These are phyloP conservation scores for Dermolepida albohirtum DNA, from an alignment of 2,888 invertebrate species.

Conservation along the genomic window DNA sequence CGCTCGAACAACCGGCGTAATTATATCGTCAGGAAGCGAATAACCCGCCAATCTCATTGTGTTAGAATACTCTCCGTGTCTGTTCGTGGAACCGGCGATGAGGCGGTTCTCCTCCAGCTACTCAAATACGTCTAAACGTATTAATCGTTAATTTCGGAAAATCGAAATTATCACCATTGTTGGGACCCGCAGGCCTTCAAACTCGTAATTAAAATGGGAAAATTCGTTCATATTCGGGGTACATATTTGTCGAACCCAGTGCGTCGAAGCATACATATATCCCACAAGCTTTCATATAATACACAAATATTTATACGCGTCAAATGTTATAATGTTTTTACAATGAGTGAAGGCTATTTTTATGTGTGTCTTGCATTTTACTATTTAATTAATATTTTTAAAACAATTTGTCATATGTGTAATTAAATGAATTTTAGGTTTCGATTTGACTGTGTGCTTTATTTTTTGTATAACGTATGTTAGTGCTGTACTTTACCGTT, in stretches of 20 bases:
- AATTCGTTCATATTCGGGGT: slow-evolving; percentile 17
- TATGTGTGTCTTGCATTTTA: too few relatives aligned
- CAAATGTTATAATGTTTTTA: too few relatives aligned
- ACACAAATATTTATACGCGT: background rate
- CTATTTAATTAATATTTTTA: too few relatives aligned
- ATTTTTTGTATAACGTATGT: too few relatives aligned
- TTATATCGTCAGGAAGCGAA: slow-evolving; percentile 50
- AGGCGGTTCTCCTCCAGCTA: slow-evolving; percentile 6
- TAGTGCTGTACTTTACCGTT: too few relatives aligned
- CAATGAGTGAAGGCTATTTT: too few relatives aligned
- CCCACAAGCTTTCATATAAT: background rate
- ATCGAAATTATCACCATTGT: slow-evolving; percentile 37
- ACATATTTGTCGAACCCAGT: slow-evolving; percentile 3
- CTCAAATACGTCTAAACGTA: slow-evolving; percentile 41
- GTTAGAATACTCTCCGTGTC: slow-evolving; percentile 6
- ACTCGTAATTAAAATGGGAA: slow-evolving; percentile 26
- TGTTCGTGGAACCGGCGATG: background rate
- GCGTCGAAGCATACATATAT: background rate
- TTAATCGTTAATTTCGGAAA: slow-evolving; percentile 39
- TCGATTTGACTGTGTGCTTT: too few relatives aligned
- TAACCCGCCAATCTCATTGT: slow-evolving; percentile 39
- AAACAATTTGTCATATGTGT: too few relatives aligned
- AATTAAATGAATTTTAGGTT: too few relatives aligned
- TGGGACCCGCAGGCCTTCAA: background rate
- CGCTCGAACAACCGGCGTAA: slow-evolving; percentile 62